Evolutionary conservation across 2,888 invertebrate species (phyloP), one percentile per base, ranked within the genome.

Genomic region (Trichopoda pennipes): DNA sequence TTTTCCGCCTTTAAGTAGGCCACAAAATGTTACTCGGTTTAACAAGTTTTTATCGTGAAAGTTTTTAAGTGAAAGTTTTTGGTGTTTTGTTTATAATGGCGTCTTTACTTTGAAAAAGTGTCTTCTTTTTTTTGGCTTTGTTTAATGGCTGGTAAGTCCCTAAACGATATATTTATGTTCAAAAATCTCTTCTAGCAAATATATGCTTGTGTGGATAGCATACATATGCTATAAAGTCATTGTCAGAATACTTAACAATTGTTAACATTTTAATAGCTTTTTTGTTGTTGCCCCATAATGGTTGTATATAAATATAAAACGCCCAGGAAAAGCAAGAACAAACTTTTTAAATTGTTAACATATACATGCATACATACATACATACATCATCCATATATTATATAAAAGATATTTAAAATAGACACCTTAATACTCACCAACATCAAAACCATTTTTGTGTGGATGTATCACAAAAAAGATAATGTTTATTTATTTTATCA

Each of bases 191-290:
- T 3, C 60, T 14, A 8, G 10, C n/a, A 61, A 44, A 42, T 60
- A 16, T 1, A 42, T 21, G 16, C 1, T 61, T 44, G 44, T 61
- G 21, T 23, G 21, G 3, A 21, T 32, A 44, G 9, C 42, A 17
- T 21, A 56, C 32, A 51, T 66, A 42, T 51, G 51, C 42, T 51
- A 60, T n/a, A 60, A 35, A 73, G 44, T 61, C 42, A 42, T 53
- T 79, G 44, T 23, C 55, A 32, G 42, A 58, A 64, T 49, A n/a
- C 38, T 66, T 38, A 63, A 68, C 55, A 79, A 55, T 66, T 73
- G 55, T 55, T 35, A 53, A 19, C 21, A 60, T 53, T 60, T 73
- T 44, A 66, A 79, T 64, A 38, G 60, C n/a, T 60, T 6, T 8
- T 58, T 58, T 64, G 44, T 8, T 66, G 16, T 6, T 60, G 17